phyloP scores from a whole-genome alignment of 2,113 vertebrate species.

The Zosterops japonicus region DNA sequence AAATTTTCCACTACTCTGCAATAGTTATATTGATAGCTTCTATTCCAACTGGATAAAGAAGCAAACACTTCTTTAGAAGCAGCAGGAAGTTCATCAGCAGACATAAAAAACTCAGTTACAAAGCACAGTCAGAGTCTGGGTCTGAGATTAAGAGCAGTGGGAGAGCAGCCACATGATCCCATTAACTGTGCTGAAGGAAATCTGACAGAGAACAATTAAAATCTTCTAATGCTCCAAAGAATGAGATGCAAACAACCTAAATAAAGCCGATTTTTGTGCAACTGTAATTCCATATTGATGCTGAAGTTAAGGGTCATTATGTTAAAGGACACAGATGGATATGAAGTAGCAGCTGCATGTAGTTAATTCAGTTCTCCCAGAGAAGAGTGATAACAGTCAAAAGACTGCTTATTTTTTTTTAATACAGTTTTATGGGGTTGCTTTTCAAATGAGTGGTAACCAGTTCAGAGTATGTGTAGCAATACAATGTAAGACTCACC shows the following conservation, averaged over 20 bases:
- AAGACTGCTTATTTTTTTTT: neutral
- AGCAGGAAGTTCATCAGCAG: conserved; percentile 52
- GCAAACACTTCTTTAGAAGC: conserved; percentile 36
- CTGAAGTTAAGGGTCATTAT: conserved; percentile 14
- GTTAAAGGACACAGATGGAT: conserved; percentile 17
- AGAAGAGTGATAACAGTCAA: neutral
- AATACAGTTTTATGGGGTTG: neutral
- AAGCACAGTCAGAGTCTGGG: conserved; percentile 35
- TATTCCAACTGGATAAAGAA: conserved; percentile 22
- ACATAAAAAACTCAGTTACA: conserved; percentile 57
- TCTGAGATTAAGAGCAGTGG: conserved; percentile 54
- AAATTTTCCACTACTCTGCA: neutral
- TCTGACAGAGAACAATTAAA: conserved; percentile 48
- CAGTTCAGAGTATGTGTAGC: neutral
- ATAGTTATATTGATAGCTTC: conserved; percentile 6
- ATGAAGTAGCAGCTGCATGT: conserved; percentile 1
- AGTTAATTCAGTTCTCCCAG: neutral
- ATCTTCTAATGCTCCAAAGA: conserved; percentile 25
- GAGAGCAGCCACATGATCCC: conserved; percentile 59
- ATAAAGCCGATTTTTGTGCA: neutral
- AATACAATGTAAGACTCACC: neutral
- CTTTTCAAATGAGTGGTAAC: neutral
- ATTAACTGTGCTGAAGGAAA: conserved; percentile 56
- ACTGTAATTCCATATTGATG: neutral
- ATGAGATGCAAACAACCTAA: neutral